Conservation (phyloP, 2,888 invertebrate species). For the Parnassius mnemosyne region DNA sequence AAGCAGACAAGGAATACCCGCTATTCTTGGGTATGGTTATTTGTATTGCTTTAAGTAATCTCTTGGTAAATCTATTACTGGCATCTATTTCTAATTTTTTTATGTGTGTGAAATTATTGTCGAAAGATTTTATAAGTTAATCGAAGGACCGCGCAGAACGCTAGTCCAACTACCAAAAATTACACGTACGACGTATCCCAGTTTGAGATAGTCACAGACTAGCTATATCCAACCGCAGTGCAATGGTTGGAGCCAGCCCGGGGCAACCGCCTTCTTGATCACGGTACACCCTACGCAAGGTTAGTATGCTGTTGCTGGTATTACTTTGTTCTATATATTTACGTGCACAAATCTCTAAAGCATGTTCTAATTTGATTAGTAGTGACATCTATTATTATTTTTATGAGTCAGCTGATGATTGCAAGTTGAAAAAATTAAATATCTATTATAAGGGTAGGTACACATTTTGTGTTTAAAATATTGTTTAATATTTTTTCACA, state of each 20-base stretch:
- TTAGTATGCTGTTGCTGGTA: conserved; percentile 73
- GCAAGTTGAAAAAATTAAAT: conserved; percentile 25
- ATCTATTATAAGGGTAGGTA: background rate
- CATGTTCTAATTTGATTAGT: conserved; percentile 49
- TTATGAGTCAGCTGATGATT: conserved; percentile 26
- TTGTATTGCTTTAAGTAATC: too few relatives aligned
- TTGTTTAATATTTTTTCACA: background rate
- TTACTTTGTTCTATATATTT: conserved; percentile 42
- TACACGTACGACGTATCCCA: conserved; percentile 81
- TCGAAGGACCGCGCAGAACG: conserved; percentile 81
- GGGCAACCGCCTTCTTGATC: conserved; percentile 85
- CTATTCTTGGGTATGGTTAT: too few relatives aligned
- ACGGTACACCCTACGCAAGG: conserved; percentile 87
- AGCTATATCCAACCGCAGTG: conserved; percentile 81
- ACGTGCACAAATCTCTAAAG: conserved; percentile 44
- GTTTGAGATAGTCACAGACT: conserved; percentile 80
- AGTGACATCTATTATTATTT: conserved; percentile 62
- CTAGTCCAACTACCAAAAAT: conserved; percentile 84
- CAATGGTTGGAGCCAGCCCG: conserved; percentile 84
- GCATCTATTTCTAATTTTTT: too few relatives aligned
- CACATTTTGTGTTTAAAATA: background rate
- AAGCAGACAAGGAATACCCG: too few relatives aligned
- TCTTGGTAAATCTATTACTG: too few relatives aligned
- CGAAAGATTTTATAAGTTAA: too few relatives aligned
- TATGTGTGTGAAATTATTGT: too few relatives aligned